Percentiles rank a stretch among this genome's conserved stretches.
phyloP scores from a whole-genome alignment of 2,888 invertebrate genomes.

The Synergus gifuensis region DNA sequence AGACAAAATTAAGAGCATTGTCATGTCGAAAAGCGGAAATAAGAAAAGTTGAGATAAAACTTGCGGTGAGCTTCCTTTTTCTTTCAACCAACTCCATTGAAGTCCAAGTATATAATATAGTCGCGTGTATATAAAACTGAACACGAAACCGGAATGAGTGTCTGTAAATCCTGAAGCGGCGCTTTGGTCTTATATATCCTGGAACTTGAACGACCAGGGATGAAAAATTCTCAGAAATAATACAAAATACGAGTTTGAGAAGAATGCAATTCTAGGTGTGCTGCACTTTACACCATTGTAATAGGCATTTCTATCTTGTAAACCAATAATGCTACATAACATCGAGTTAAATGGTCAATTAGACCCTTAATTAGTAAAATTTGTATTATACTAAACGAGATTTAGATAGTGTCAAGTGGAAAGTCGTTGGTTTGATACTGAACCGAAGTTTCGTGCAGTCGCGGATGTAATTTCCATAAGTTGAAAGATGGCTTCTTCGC shows the following conservation, averaged over 20 bases:
- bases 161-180: conserved; percentile 55
- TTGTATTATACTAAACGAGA: background rate
- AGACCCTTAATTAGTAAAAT: background rate
- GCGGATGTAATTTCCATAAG: conserved; percentile 72
- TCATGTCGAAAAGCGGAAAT: conserved; percentile 71
- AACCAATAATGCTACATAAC: too few relatives aligned
- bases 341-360: too few relatives aligned
- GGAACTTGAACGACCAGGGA: background rate
- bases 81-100: conserved; percentile 28
- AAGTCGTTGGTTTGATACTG: conserved; percentile 52
- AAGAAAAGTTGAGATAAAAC: conserved; percentile 71
- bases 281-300: too few relatives aligned
- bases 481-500: conserved; percentile 72
- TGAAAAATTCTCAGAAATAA: background rate
- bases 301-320: too few relatives aligned
- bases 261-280: too few relatives aligned
- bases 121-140: conserved; percentile 36
- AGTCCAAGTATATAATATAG: conserved; percentile 41
- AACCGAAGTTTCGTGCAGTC: conserved; percentile 55
- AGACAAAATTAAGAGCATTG: conserved; percentile 75
- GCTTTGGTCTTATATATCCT: too few relatives aligned
- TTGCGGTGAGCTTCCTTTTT: conserved; percentile 4
- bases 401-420: background rate
- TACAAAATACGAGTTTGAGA: background rate
- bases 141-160: conserved; percentile 39